Evolutionary conservation across 2,113 vertebrate species (phyloP).

Genomic region (Naja naja): DNA sequence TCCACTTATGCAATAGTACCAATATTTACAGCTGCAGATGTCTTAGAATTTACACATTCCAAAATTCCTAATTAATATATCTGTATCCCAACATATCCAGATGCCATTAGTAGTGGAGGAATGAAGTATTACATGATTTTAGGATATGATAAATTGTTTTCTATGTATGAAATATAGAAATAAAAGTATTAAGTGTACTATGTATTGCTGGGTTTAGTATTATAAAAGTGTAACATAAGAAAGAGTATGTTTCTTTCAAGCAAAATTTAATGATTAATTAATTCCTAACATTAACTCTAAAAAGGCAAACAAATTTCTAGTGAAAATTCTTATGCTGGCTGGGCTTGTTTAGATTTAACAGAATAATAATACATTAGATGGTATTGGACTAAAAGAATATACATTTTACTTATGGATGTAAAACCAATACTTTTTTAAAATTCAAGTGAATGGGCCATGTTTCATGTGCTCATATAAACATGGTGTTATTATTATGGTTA

Average conservation of each 20-base stretch:
- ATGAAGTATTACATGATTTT: background rate
- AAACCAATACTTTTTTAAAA: background rate
- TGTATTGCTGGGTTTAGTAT: conserved; percentile 5
- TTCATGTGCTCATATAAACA: background rate
- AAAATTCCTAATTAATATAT: background rate
- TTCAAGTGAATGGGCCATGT: background rate
- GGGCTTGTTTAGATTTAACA: conserved; percentile 37
- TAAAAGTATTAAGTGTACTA: background rate
- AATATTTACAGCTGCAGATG: background rate
- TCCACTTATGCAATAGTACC: background rate
- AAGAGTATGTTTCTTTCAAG: conserved; percentile 44
- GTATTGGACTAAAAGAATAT: conserved; percentile 9
- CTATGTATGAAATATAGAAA: background rate
- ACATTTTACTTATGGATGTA: background rate
- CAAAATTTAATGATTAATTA: conserved; percentile 47
- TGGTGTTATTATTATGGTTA: background rate
- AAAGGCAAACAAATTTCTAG: conserved; percentile 37
- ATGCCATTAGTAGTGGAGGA: background rate
- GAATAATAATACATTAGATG: conserved; percentile 19
- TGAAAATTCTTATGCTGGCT: conserved; percentile 34
- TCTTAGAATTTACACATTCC: background rate
- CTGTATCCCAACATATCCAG: background rate
- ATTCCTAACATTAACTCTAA: conserved; percentile 39
- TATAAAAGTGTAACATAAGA: conserved; percentile 39
- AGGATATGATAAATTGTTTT: background rate